These are phyloP conservation scores for Pteria penguin DNA, from an alignment of 2,888 invertebrate species.

Conservation along the genomic window DNA sequence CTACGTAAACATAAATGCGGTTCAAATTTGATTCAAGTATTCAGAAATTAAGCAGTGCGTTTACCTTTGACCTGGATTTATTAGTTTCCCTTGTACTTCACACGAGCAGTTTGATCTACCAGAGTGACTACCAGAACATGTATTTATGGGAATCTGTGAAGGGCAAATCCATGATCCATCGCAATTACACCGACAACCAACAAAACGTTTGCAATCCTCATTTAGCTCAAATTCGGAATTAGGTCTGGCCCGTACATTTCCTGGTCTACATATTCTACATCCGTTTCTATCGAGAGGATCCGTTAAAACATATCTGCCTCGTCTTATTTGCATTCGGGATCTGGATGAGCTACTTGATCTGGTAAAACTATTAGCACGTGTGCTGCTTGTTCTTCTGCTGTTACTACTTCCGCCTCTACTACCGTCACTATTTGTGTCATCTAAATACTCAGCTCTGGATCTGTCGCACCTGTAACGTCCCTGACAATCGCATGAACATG, in stretches of 20 bases:
- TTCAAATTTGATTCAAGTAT: too few relatives aligned
- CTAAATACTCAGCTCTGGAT: constrained; percentile 46
- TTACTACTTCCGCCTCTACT: neutral
- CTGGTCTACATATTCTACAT: constrained; percentile 61
- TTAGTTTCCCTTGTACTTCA: neutral
- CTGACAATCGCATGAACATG: constrained; percentile 57
- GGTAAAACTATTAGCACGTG: too few relatives aligned
- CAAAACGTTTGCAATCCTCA: constrained; percentile 55
- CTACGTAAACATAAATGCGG: too few relatives aligned
- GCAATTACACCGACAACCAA: constrained; percentile 57
- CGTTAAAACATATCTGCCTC: constrained; percentile 15
- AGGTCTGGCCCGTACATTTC: constrained; percentile 50
- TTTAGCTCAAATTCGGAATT: constrained; percentile 57
- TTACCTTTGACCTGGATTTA: constrained; percentile 5
- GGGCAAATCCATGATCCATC: constrained; percentile 69
- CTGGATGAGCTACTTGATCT: neutral
- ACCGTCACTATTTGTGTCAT: constrained; percentile 10
- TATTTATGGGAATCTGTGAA: constrained; percentile 23
- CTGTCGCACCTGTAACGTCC: constrained; percentile 54
- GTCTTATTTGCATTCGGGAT: too few relatives aligned
- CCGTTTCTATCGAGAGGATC: constrained; percentile 8
- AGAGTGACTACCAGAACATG: too few relatives aligned
- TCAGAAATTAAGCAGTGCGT: too few relatives aligned
- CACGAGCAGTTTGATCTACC: too few relatives aligned
- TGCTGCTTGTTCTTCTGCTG: neutral